Evolutionary conservation across 2,888 invertebrate genomes (phyloP), one percentile per base, ranked within the genome.

Genomic region (Tetramorium bicarinatum): DNA sequence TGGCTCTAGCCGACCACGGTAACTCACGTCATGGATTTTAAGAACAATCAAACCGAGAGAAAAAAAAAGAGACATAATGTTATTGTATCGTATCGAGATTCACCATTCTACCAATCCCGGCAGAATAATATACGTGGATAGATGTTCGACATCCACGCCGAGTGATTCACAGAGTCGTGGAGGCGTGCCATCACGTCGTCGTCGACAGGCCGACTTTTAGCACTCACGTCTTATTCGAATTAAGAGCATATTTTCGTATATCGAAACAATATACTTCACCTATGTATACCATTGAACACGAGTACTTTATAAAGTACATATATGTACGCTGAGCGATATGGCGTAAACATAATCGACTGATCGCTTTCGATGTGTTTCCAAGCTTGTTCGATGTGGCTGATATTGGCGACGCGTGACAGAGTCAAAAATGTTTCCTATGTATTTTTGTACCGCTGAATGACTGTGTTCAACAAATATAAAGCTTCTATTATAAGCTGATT

Each of bases 1-100:
- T 95, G 95, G 95, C 94, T 95, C 92, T 95, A 95, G 94, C 94
- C 93, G 91, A 91, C 92, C 93, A 95, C 95, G 94, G 95, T 95
- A 95, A 95, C 95, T 94, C 95, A 94, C 93, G 94, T 94, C 95
- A 95, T 95, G 94, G 94, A 94, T 94, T 95, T 95, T 94, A 93
- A 93, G 87, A 89, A 88, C 75, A 52, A 85, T 72, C 88, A 80
- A 69, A 81, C 87, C 81, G 82, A 83, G 85, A 85, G 67, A 75
- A 18, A 54, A 74, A 41, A 74, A 64, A 61, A 34, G 29, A 34
- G 29, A 34, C 29, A 62, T 47, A 56, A 61, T 34, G 41, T 74
- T 15, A 67, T 61, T 61, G 56, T 56, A 62, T 61, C 61, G 56
- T 56, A 62, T 79, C 71, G 83, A 66, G 67, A 71, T 83, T 67